Evolutionary conservation across 2,888 invertebrate species (phyloP).

Genomic region (Aporophyla nigra): DNA sequence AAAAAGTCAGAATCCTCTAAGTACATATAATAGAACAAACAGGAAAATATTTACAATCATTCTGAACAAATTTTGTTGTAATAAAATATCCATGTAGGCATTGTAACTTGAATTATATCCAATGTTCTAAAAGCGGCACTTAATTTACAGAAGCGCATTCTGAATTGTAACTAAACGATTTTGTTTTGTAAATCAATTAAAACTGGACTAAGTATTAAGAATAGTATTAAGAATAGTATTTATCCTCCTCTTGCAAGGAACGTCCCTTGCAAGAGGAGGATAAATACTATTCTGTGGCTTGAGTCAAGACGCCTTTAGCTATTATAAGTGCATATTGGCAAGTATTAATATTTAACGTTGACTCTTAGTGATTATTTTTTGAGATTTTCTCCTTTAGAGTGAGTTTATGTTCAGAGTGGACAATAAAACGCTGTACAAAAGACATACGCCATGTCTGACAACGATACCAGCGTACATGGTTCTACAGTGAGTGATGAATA

Average conservation of each 20-base stretch:
- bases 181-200: background rate
- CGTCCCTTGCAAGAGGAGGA: background rate
- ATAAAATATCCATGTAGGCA: background rate
- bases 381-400: background rate
- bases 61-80: background rate
- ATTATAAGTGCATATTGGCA: background rate
- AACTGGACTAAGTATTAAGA: background rate
- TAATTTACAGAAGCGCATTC: background rate
- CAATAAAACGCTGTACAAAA: background rate
- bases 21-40: background rate
- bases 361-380: background rate
- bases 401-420: background rate
- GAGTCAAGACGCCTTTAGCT: background rate
- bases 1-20: background rate
- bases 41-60: background rate
- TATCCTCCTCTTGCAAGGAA: too few species aligned
- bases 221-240: too few species aligned
- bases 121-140: background rate
- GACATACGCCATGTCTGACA: slow-evolving; percentile 2
- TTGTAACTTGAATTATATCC: background rate
- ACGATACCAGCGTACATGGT: background rate
- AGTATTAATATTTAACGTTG: too few species aligned
- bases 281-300: too few species aligned
- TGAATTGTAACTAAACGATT: background rate
- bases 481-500: slow-evolving; percentile 12